Conservation (phyloP, 1,140 invertebrate species). For the Lepeophtheirus salmonis region DNA sequence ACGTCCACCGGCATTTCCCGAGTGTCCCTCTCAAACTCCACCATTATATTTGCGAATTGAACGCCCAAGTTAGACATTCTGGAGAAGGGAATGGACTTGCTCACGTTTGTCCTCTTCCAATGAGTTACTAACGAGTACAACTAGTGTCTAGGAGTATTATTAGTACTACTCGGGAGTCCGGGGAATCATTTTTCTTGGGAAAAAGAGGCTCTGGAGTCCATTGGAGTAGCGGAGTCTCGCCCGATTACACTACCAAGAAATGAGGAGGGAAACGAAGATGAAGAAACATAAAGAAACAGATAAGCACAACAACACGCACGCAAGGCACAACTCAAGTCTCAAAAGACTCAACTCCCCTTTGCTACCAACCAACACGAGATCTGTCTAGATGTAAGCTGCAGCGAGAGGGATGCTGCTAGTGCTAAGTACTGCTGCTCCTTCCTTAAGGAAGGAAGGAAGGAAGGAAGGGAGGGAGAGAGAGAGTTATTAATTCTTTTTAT, state of each 20-base stretch:
- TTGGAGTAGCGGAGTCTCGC: no score
- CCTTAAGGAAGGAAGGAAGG: background rate
- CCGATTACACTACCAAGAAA: no score
- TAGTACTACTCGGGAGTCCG: slow-evolving; percentile 18
- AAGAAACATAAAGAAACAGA: no score
- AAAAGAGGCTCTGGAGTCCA: no score
- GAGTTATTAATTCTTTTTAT: background rate
- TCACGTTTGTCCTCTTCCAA: slow-evolving; percentile 8
- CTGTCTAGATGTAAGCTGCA: no score
- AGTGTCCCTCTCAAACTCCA: slow-evolving; percentile 30
- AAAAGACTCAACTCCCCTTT: no score
- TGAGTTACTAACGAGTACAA: slow-evolving; percentile 14
- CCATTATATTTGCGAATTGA: slow-evolving; percentile 26
- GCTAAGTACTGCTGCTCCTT: background rate
- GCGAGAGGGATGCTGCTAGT: no score
- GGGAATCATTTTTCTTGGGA: slow-evolving; percentile 18
- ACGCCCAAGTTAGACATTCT: slow-evolving; percentile 26
- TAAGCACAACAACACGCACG: no score
- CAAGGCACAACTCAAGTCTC: no score
- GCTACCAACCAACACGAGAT: no score
- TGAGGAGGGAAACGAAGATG: no score
- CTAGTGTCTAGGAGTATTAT: background rate
- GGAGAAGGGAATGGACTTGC: background rate
- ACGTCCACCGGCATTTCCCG: slow-evolving; percentile 93
- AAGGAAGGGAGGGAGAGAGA: background rate